These are phyloP conservation scores for Aporophyla lueneburgensis DNA, from an alignment of 2,888 invertebrate species.

Conservation along the genomic window DNA sequence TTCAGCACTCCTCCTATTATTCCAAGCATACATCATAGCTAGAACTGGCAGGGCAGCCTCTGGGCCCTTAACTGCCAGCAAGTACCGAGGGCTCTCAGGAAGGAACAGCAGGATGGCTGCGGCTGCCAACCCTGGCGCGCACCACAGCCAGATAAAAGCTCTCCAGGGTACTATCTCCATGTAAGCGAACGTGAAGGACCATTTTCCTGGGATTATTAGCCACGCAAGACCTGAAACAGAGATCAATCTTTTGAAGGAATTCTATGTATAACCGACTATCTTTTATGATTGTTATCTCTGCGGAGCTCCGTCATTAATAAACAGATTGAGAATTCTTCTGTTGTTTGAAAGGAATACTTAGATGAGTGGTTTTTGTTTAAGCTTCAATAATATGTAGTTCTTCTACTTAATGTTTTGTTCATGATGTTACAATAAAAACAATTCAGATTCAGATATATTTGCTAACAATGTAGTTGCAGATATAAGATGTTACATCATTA, in stretches of 20 bases:
- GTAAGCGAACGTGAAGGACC: slow-evolving; percentile 82
- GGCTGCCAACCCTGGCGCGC: slow-evolving; percentile 92
- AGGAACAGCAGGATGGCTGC: slow-evolving; percentile 90
- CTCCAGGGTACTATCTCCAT: slow-evolving; percentile 94
- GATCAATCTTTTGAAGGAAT: neutral
- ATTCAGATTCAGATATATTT: no score
- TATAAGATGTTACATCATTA: no score
- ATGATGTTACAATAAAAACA: no score
- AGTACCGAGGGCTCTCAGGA: slow-evolving; percentile 95
- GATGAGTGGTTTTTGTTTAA: no score
- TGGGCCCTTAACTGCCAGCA: slow-evolving; percentile 91
- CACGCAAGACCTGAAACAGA: slow-evolving; percentile 92
- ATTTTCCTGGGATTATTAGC: slow-evolving; percentile 92
- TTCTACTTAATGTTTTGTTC: no score
- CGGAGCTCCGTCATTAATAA: no score
- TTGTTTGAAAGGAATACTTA: no score
- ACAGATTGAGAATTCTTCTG: no score
- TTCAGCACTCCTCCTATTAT: slow-evolving; percentile 71
- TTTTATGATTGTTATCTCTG: no score
- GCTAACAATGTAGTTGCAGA: no score
- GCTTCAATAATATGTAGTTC: no score
- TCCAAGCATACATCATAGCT: slow-evolving; percentile 90
- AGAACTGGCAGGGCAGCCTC: slow-evolving; percentile 92
- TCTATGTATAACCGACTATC: no score
- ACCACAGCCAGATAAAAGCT: slow-evolving; percentile 92